phyloP scores from a whole-genome alignment of 1,140 invertebrate species.

The Bombus huntii region DNA sequence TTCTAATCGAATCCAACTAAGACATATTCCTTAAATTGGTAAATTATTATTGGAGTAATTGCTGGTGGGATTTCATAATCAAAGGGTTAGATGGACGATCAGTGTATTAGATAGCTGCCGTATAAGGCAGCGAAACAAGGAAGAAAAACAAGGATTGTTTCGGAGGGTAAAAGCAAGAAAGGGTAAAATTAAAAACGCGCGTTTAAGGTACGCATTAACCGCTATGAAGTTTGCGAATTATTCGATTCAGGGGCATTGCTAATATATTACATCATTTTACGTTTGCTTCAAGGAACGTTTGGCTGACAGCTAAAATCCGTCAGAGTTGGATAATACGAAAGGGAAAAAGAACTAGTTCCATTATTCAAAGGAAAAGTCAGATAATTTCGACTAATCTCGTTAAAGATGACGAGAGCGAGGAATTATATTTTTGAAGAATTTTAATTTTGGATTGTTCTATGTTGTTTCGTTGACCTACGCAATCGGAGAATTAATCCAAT shows the following conservation, averaged over 20 bases:
- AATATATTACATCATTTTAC: constrained; percentile 14
- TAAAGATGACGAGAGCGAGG: background rate
- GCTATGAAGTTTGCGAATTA: constrained; percentile 32
- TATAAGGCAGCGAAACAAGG: background rate
- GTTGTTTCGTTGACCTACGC: constrained; percentile 29
- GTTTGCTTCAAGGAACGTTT: constrained; percentile 23
- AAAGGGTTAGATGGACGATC: background rate
- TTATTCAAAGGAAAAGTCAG: background rate
- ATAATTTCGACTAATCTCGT: constrained; percentile 16
- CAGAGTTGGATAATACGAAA: too few relatives aligned
- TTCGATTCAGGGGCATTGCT: constrained; percentile 49
- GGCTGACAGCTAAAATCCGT: background rate
- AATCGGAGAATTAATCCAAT: constrained; percentile 1
- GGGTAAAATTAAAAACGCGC: background rate
- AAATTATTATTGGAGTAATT: background rate
- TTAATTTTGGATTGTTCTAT: constrained; percentile 47
- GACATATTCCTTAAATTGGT: background rate
- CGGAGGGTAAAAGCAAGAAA: background rate
- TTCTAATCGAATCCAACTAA: background rate
- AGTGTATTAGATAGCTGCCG: background rate
- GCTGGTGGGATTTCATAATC: background rate
- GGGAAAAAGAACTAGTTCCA: background rate
- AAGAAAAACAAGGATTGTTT: background rate
- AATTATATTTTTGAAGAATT: constrained; percentile 63
- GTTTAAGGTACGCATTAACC: constrained; percentile 20